Conservation (phyloP, 2,888 invertebrate species). For the Drosophila dives region DNA sequence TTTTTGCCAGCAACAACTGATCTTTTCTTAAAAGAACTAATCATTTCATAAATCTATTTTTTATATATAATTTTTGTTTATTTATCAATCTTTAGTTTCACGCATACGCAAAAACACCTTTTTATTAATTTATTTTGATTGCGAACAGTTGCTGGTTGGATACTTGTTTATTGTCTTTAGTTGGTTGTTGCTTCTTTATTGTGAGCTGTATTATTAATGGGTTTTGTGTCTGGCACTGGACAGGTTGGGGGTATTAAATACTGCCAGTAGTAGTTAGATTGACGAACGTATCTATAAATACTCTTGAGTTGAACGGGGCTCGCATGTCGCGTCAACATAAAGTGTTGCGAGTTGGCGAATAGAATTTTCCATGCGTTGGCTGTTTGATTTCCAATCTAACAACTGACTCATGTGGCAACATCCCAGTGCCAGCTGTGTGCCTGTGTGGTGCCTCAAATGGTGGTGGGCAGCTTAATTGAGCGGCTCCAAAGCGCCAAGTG, state of each 20-base stretch:
- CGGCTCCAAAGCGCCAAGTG: conserved; percentile 61
- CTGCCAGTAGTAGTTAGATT: conserved; percentile 14
- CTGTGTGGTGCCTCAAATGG: conserved; percentile 25
- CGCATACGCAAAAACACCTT: neutral
- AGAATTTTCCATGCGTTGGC: conserved; percentile 62
- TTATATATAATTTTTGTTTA: neutral
- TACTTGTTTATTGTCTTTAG: conserved; percentile 33
- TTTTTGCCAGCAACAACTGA: conserved; percentile 1
- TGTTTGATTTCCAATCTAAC: conserved; percentile 61
- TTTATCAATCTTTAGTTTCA: neutral
- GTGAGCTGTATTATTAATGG: conserved; percentile 50
- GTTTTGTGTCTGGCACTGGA: conserved; percentile 52
- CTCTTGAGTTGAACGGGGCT: conserved; percentile 50
- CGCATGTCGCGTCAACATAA: conserved; percentile 64
- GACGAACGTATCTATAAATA: conserved; percentile 59
- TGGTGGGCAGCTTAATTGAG: conserved; percentile 78
- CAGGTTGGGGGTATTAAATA: conserved; percentile 22
- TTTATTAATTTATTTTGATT: conserved; percentile 49
- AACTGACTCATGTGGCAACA: conserved; percentile 54
- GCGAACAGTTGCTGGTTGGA: conserved; percentile 41
- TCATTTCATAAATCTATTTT: neutral
- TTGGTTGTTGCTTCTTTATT: conserved; percentile 23
- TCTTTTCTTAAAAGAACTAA: neutral
- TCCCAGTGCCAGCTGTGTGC: conserved; percentile 8
- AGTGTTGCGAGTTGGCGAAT: conserved; percentile 43